Evolutionary conservation across 2,113 vertebrate species (phyloP).

Genomic region (Sander vitreus): DNA sequence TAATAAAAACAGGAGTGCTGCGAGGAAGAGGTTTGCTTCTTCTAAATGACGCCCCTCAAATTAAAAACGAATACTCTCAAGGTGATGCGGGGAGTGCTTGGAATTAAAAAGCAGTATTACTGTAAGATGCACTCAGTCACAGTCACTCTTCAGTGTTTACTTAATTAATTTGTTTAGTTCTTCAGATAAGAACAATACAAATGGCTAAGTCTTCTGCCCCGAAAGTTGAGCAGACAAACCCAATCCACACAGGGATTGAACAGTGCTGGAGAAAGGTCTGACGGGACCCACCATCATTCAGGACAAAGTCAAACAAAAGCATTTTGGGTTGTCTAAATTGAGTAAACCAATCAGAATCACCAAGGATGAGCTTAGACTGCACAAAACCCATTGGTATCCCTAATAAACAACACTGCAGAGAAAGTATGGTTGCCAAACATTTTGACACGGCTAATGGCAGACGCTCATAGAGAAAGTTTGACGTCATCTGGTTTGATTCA

Average conservation of each 20-base stretch:
- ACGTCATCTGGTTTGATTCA: conserved; percentile 5
- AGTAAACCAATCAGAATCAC: background rate
- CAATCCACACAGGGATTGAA: background rate
- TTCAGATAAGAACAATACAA: background rate
- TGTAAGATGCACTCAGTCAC: background rate
- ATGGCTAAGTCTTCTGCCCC: background rate
- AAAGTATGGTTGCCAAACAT: background rate
- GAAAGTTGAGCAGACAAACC: background rate
- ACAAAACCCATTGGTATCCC: too few relatives aligned
- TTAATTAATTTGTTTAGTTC: background rate
- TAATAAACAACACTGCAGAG: background rate
- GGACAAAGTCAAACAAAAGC: background rate
- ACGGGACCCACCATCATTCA: background rate
- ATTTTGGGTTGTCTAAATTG: background rate
- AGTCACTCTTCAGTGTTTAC: background rate
- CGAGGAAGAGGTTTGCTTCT: background rate
- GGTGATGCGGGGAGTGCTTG: background rate
- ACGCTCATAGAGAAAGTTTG: background rate
- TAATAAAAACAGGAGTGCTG: background rate
- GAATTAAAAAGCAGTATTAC: background rate
- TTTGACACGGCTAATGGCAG: background rate
- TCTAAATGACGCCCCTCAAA: background rate
- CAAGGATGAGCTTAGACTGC: background rate
- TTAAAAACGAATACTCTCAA: background rate
- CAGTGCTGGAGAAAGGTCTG: background rate